phyloP scores from a whole-genome alignment of 2,888 invertebrate genomes.

The Clanis bilineata region DNA sequence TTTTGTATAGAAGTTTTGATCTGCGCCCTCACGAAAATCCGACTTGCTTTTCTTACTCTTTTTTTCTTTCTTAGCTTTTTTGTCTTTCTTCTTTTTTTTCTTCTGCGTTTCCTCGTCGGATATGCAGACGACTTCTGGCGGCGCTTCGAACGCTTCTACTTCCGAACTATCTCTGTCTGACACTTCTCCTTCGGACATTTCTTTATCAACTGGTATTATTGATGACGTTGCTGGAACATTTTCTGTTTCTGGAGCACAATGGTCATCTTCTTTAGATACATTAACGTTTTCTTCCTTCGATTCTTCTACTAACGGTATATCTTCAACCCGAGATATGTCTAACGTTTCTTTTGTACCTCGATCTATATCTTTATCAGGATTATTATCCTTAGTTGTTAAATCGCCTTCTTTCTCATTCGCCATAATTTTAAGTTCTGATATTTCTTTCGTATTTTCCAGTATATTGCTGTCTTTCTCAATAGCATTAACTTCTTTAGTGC shows the following conservation, averaged over 20 bases:
- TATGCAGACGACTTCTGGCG: constrained; percentile 79
- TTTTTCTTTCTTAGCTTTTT: constrained; percentile 59
- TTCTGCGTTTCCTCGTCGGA: constrained; percentile 63
- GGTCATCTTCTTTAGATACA: background rate
- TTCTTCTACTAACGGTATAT: constrained; percentile 24
- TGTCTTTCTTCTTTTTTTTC: constrained; percentile 61
- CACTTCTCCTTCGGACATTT: constrained; percentile 64
- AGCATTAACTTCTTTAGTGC: background rate
- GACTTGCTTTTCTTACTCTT: constrained; percentile 50
- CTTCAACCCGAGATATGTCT: constrained; percentile 24
- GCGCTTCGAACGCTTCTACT: constrained; percentile 55
- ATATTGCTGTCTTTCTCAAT: too few species aligned
- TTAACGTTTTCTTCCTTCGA: background rate
- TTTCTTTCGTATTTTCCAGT: background rate
- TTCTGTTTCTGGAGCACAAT: constrained; percentile 1
- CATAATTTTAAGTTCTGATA: background rate
- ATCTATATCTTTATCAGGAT: background rate
- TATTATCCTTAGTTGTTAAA: background rate
- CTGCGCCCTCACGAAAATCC: constrained; percentile 63
- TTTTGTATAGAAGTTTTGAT: constrained; percentile 59
- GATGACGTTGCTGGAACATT: constrained; percentile 11
- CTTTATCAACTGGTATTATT: constrained; percentile 33
- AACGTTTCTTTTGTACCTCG: constrained; percentile 15
- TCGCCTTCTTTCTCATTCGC: background rate
- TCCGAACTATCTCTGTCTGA: constrained; percentile 60